These are phyloP conservation scores for Leptodactylus fuscus DNA, from an alignment of 2,113 vertebrate genomes.

Conservation along the genomic window DNA sequence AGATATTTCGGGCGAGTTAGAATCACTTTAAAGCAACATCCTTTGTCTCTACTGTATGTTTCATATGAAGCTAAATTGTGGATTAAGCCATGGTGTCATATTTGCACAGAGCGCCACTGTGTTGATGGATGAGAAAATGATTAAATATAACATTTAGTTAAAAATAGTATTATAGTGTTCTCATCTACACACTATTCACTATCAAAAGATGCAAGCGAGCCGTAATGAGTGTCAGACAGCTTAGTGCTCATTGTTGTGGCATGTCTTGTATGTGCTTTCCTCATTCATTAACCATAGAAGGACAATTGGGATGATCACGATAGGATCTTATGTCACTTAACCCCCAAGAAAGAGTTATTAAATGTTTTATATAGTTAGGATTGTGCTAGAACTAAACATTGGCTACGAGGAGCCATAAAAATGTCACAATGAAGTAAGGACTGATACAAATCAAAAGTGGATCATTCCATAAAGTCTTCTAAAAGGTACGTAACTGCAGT, in stretches of 20 bases:
- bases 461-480: constrained; percentile 13
- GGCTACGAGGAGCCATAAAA: constrained; percentile 24
- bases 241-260: constrained; percentile 20
- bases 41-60: no score
- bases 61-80: not conserved
- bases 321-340: constrained; percentile 34
- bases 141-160: constrained; percentile 10
- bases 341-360: constrained; percentile 24
- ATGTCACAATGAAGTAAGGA: constrained; percentile 18
- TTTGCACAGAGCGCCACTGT: not conserved
- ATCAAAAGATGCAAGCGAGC: not conserved
- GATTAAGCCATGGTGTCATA: not conserved
- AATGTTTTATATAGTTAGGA: constrained; percentile 37
- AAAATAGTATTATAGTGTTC: constrained; percentile 5
- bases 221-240: not conserved
- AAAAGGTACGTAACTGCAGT: not conserved
- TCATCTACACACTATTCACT: constrained; percentile 1
- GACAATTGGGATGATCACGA: constrained; percentile 8
- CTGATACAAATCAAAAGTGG: constrained; percentile 21
- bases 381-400: constrained; percentile 42
- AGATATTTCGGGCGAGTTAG: no score
- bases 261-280: constrained; percentile 13
- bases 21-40: no score
- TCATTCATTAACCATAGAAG: constrained; percentile 25
- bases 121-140: not conserved